Conservation (phyloP, 2,888 invertebrate species). For the Zele albiditarsus region DNA sequence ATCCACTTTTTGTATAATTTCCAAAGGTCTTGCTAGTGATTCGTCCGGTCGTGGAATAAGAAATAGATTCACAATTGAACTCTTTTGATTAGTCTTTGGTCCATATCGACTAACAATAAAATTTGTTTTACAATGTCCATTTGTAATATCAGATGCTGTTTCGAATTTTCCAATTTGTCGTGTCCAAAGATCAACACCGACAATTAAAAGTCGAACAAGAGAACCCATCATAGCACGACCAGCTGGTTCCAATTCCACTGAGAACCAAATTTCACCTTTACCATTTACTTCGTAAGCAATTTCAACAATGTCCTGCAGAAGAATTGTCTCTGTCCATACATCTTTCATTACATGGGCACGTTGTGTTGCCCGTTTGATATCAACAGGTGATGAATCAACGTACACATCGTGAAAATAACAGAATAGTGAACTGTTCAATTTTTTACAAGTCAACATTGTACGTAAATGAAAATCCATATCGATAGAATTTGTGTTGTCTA, state of each 20-base stretch:
- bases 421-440: neutral
- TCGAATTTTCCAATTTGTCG: neutral
- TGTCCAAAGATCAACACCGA: constrained; percentile 2
- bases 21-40: neutral
- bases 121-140: neutral
- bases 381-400: no score
- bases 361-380: no score
- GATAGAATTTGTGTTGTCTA: neutral
- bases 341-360: neutral
- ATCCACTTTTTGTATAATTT: neutral
- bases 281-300: neutral
- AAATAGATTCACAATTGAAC: neutral
- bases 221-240: constrained; percentile 1
- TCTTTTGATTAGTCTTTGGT: neutral
- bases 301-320: neutral
- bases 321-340: constrained; percentile 10
- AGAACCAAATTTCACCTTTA: neutral
- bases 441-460: constrained; percentile 22
- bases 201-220: neutral
- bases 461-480: constrained; percentile 12
- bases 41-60: neutral
- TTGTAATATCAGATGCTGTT: neutral
- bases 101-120: neutral
- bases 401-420: constrained; percentile 18
- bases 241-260: neutral